Percentiles rank a stretch among this genome's conserved stretches.
These are phyloP conservation scores for Helicoverpa armigera DNA, from an alignment of 1,140 invertebrate species.

Conservation along the genomic window DNA sequence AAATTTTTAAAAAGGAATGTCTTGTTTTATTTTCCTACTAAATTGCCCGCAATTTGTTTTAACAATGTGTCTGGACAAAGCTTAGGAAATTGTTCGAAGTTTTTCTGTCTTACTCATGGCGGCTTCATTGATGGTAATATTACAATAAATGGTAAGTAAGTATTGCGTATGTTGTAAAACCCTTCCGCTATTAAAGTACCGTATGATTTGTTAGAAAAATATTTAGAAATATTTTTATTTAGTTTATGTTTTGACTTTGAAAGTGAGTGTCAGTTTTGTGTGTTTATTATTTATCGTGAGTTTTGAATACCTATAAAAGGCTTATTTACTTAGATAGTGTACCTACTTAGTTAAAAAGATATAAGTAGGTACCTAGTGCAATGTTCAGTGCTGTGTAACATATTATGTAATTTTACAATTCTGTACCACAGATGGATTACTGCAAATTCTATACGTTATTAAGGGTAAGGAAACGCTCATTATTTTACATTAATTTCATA, in stretches of 20 bases:
- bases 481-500: no score
- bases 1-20: not conserved
- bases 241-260: slow-evolving; percentile 8
- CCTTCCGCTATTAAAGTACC: slow-evolving; percentile 59
- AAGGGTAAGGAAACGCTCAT: not conserved
- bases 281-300: not conserved
- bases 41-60: not conserved
- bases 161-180: slow-evolving; percentile 67
- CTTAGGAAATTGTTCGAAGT: not conserved
- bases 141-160: not conserved
- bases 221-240: slow-evolving; percentile 16
- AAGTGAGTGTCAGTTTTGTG: not conserved
- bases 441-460: no score
- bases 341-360: no score
- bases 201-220: slow-evolving; percentile 46
- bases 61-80: no score
- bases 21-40: slow-evolving; percentile 9
- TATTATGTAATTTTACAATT: no score
- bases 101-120: not conserved
- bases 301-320: not conserved
- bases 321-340: no score
- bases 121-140: not conserved
- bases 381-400: no score
- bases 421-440: no score
- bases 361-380: no score